These are phyloP conservation scores for Heliconius congener DNA, from an alignment of 1,140 invertebrate species.

Conservation along the genomic window DNA sequence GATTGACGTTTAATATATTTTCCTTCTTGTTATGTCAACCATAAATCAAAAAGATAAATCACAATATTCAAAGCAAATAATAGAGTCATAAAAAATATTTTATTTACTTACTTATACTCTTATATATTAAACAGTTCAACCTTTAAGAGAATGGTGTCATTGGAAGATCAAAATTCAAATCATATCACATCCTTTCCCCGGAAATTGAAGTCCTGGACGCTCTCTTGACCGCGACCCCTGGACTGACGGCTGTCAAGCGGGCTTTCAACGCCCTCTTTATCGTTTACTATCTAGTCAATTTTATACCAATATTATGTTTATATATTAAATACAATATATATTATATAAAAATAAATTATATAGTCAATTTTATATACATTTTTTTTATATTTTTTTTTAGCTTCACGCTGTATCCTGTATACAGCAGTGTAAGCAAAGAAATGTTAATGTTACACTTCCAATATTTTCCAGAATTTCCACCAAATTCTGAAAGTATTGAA, in stretches of 20 bases:
- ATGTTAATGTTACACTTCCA: too few species aligned
- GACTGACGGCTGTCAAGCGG: constrained; percentile 60
- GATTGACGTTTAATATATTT: too few species aligned
- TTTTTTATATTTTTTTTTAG: too few species aligned
- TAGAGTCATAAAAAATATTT: not conserved
- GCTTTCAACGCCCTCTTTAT: constrained; percentile 3
- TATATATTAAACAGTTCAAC: not conserved
- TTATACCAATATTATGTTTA: not conserved
- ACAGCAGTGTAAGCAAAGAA: too few species aligned
- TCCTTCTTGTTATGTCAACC: not conserved
- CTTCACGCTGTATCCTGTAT: too few species aligned
- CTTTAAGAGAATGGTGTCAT: constrained; percentile 4
- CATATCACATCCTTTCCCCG: constrained; percentile 52
- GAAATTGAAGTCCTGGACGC: constrained; percentile 64
- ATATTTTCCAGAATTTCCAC: too few species aligned
- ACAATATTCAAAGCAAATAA: not conserved
- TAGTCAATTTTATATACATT: not conserved
- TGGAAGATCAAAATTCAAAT: constrained; percentile 59
- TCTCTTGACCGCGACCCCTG: constrained; percentile 57
- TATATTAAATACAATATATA: not conserved
- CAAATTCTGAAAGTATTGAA: too few species aligned
- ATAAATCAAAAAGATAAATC: not conserved
- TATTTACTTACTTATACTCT: not conserved
- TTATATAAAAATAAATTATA: not conserved
- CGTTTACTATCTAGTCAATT: not conserved